Percentiles rank a stretch among this genome's conserved stretches.
phyloP scores from a whole-genome alignment of 2,797 vertebrate genomes.

The Onychomys torridus region DNA sequence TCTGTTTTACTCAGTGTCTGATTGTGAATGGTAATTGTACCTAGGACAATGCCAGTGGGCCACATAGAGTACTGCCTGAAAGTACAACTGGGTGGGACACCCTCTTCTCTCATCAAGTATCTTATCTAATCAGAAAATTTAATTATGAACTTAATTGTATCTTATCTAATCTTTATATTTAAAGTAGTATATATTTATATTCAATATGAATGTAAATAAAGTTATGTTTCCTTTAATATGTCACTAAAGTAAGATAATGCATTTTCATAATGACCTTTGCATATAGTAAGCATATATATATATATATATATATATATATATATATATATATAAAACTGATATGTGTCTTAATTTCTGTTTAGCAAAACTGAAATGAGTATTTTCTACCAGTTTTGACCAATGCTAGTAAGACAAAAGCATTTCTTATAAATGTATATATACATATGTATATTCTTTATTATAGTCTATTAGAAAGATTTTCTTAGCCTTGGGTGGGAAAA shows the following conservation, averaged over 20 bases:
- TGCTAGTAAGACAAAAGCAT: neutral
- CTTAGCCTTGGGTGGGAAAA: constrained; percentile 8
- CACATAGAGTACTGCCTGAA: neutral
- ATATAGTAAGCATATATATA: no score
- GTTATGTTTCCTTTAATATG: neutral
- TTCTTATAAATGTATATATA: neutral
- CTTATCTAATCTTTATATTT: constrained; percentile 20
- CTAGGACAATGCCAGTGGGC: neutral
- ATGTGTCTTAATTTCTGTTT: neutral
- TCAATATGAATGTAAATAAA: neutral
- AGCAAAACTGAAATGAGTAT: constrained; percentile 10
- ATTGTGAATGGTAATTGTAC: neutral
- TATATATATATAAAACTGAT: neutral
- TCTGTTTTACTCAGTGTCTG: constrained; percentile 15
- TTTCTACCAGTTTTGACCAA: neutral
- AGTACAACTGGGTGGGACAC: neutral
- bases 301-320: neutral
- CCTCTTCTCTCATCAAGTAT: neutral
- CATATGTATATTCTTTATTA: constrained; percentile 6
- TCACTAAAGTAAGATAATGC: neutral
- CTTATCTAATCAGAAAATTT: constrained; percentile 1
- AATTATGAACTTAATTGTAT: neutral
- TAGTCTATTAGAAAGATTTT: constrained; percentile 6
- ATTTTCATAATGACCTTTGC: constrained; percentile 2
- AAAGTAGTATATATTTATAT: neutral